phyloP scores from a whole-genome alignment of 2,888 invertebrate species.

The Ypsolopha sequella region DNA sequence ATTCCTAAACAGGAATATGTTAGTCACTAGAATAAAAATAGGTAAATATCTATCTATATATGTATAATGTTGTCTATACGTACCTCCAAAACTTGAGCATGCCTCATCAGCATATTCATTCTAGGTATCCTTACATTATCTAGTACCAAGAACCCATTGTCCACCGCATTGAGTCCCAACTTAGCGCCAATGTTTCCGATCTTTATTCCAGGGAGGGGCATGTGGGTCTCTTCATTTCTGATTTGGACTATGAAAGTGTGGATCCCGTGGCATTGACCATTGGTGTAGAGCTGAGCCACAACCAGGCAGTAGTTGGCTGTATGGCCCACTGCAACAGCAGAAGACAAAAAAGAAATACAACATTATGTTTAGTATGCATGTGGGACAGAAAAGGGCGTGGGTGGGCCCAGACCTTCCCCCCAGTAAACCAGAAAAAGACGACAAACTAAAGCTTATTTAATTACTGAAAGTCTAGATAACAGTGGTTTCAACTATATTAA shows the following conservation, averaged over 20 bases:
- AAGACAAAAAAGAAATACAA: background rate
- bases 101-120: slow-evolving; percentile 92
- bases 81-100: slow-evolving; percentile 78
- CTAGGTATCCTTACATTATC: slow-evolving; percentile 87
- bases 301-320: slow-evolving; percentile 91
- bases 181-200: slow-evolving; percentile 95
- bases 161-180: slow-evolving; percentile 87
- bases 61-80: background rate
- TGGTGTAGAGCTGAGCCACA: slow-evolving; percentile 86
- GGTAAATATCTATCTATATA: background rate
- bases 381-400: too few relatives aligned
- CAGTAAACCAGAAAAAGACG: too few relatives aligned
- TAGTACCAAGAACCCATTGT: slow-evolving; percentile 92
- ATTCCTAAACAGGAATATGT: background rate
- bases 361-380: background rate
- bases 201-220: slow-evolving; percentile 85
- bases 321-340: slow-evolving; percentile 80
- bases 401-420: too few relatives aligned
- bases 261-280: slow-evolving; percentile 84
- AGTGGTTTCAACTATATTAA: too few relatives aligned
- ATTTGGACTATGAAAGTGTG: slow-evolving; percentile 94
- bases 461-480: too few relatives aligned
- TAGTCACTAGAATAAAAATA: background rate
- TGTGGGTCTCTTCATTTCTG: slow-evolving; percentile 85
- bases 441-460: too few relatives aligned